phyloP scores from a whole-genome alignment of 2,888 invertebrate genomes.

The Campopleginae sp. region DNA sequence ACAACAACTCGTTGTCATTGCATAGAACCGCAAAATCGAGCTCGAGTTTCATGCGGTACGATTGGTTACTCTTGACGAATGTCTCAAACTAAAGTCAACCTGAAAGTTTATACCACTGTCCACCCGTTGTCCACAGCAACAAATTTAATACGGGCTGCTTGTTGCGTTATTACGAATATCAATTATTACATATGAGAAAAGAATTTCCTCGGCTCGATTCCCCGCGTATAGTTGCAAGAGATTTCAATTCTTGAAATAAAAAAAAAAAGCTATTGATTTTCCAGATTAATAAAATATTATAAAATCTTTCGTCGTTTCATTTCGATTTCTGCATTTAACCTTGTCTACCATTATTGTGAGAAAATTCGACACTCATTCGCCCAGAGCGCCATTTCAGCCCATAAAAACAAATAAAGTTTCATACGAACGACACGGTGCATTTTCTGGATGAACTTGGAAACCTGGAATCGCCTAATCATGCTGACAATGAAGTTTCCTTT shows the following conservation, averaged over 20 bases:
- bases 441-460: not conserved
- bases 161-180: conserved; percentile 53
- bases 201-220: conserved; percentile 13
- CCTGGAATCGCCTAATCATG: not conserved
- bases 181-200: conserved; percentile 17
- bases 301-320: too few species aligned
- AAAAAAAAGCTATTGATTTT: too few species aligned
- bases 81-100: conserved; percentile 1
- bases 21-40: conserved; percentile 46
- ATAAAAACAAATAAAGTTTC: not conserved
- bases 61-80: conserved; percentile 46
- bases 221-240: not conserved
- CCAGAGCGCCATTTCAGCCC: too few species aligned
- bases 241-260: not conserved
- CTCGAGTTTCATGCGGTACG: conserved; percentile 46
- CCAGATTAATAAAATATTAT: too few species aligned
- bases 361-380: too few species aligned
- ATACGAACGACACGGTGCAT: not conserved
- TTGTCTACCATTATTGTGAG: too few species aligned
- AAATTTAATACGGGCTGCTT: conserved; percentile 28
- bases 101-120: conserved; percentile 44
- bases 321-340: too few species aligned
- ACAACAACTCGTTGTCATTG: conserved; percentile 10
- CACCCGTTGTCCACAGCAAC: not conserved
- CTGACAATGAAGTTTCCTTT: not conserved